phyloP scores from a whole-genome alignment of 2,113 vertebrate genomes.

The Equus przewalskii region DNA sequence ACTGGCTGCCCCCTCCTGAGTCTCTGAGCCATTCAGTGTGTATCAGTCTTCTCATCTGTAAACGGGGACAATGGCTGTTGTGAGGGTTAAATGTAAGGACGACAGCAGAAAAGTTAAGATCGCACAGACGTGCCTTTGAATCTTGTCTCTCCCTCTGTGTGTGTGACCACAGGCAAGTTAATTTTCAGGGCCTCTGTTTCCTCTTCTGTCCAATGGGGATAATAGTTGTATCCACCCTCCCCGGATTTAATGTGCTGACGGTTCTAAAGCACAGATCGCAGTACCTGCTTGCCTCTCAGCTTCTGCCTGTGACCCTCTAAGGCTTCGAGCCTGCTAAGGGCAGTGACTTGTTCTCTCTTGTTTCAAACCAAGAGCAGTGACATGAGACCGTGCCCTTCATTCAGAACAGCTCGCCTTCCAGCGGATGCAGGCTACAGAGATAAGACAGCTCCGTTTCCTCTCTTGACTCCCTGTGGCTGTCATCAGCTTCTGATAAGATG shows the following conservation, averaged over 20 bases:
- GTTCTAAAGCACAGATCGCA: not conserved
- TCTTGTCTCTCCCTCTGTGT: not conserved
- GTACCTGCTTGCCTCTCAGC: not conserved
- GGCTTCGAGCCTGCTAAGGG: not conserved
- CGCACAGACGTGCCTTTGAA: not conserved
- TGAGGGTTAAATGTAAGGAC: not conserved
- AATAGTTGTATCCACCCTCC: not conserved
- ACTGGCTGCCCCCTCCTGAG: not conserved
- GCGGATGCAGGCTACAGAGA: constrained; percentile 1
- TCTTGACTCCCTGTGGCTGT: constrained; percentile 29
- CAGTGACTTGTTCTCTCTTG: not conserved
- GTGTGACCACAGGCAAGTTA: not conserved
- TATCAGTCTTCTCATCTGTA: not conserved
- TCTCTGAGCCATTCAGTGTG: not conserved
- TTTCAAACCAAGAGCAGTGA: not conserved
- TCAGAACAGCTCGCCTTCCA: not conserved
- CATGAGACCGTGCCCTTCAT: not conserved
- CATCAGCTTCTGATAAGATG: constrained; percentile 26
- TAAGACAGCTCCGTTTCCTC: not conserved
- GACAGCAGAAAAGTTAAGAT: not conserved
- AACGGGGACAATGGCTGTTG: not conserved
- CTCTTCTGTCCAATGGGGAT: not conserved
- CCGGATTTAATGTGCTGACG: no score
- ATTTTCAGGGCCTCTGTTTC: not conserved
- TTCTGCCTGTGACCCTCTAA: not conserved